Conservation (phyloP, 2,797 vertebrate genomes). For the Nannoperca australis region DNA sequence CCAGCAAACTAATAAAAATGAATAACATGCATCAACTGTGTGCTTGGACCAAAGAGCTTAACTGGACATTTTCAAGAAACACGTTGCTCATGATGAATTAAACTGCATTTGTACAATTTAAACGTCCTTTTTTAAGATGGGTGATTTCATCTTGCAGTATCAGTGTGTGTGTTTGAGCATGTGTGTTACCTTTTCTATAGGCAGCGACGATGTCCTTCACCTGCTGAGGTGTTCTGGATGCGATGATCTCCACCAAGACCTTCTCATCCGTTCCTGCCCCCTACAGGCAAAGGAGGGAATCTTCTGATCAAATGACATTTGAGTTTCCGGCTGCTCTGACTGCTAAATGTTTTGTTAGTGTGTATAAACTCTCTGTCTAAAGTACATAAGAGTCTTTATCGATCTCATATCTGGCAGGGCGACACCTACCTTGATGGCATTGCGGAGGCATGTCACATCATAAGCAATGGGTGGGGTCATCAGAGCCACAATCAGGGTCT, state of each 20-base stretch:
- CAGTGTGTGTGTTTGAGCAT: neutral
- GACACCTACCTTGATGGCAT: conserved; percentile 91
- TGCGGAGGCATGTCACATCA: conserved; percentile 88
- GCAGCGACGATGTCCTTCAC: conserved; percentile 88
- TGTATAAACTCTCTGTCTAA: neutral
- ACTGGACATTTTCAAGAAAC: neutral
- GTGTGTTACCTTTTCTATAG: conserved; percentile 88
- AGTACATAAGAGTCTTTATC: neutral
- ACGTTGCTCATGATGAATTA: too few relatives aligned
- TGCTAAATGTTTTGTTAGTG: neutral
- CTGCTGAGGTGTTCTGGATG: conserved; percentile 91
- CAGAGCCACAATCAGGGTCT: conserved; percentile 90
- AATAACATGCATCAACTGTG: neutral
- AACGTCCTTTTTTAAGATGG: too few relatives aligned
- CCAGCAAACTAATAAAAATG: too few relatives aligned
- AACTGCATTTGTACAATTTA: neutral
- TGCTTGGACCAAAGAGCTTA: neutral
- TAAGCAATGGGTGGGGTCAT: conserved; percentile 88
- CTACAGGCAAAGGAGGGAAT: conserved; percentile 74
- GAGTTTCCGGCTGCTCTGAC: neutral
- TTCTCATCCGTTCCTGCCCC: conserved; percentile 95
- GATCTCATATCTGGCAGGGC: neutral
- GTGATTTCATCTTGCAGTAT: neutral
- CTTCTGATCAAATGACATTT: neutral
- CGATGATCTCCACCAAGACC: conserved; percentile 93